These are phyloP conservation scores for Thryonomys swinderianus DNA, from an alignment of 2,113 vertebrate species.

Conservation along the genomic window DNA sequence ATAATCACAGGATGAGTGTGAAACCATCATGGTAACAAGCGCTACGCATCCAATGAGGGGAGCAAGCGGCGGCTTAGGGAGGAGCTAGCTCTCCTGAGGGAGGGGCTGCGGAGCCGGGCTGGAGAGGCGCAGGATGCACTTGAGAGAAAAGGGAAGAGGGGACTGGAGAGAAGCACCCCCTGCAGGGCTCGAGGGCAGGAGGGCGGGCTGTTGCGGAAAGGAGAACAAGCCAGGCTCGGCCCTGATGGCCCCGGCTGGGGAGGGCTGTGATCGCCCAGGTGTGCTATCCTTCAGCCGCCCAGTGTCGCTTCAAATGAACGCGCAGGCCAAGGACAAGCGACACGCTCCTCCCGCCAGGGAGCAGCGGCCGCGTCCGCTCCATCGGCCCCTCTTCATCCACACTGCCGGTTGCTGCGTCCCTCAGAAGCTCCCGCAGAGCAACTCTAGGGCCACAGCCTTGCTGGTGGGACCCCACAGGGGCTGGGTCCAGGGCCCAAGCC, in stretches of 20 bases:
- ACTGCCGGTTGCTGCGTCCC: fast-evolving
- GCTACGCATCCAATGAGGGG: background rate
- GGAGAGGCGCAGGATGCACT: too few relatives aligned
- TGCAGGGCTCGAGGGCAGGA: background rate
- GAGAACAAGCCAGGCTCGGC: background rate
- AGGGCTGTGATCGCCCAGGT: fast-evolving
- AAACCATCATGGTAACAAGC: background rate
- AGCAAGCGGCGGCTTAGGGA: background rate
- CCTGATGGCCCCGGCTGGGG: fast-evolving
- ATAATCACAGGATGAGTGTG: background rate
- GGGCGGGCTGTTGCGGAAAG: background rate
- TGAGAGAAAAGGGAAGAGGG: background rate
- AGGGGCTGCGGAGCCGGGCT: background rate
- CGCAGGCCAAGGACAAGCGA: background rate
- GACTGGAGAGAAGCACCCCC: fast-evolving
- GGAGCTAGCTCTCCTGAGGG: background rate
- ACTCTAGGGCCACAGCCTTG: background rate
- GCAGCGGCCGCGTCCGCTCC: background rate
- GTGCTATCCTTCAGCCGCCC: background rate
- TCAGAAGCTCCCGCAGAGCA: background rate
- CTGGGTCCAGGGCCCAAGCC: background rate
- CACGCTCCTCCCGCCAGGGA: fast-evolving
- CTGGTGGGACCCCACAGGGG: background rate
- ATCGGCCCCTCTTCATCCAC: background rate
- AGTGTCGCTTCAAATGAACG: too few relatives aligned